phyloP scores from a whole-genome alignment of 2,113 vertebrate species.

The Nibea coibor region DNA sequence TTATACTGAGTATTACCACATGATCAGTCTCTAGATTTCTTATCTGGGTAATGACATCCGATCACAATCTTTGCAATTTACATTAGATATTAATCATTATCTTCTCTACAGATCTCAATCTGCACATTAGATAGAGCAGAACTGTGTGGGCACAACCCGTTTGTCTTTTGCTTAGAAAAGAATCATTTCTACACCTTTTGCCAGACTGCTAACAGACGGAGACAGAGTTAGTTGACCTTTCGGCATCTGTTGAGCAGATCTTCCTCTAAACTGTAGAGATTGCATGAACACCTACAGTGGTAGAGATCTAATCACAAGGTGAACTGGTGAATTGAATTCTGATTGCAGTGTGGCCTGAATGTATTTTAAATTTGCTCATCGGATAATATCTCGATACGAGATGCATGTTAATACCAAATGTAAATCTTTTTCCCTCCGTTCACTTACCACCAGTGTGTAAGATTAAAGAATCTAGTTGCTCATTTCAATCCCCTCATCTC shows the following conservation, averaged over 20 bases:
- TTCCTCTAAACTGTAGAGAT: background rate
- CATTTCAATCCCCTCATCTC: too few species aligned
- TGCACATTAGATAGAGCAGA: background rate
- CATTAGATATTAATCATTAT: background rate
- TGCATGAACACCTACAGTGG: background rate
- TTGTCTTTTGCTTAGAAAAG: background rate
- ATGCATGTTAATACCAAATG: background rate
- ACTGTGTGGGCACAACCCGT: background rate
- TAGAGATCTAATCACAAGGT: too few species aligned
- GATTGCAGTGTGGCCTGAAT: too few species aligned
- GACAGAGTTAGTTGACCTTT: slow-evolving; percentile 2
- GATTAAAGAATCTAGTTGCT: too few species aligned
- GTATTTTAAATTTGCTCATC: too few species aligned
- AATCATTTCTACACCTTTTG: background rate
- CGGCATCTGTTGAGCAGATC: background rate
- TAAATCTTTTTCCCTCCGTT: background rate
- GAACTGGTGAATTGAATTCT: too few species aligned
- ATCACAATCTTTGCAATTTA: background rate
- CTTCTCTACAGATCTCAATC: background rate
- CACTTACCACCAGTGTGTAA: background rate
- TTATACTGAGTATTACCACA: background rate
- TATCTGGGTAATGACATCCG: background rate
- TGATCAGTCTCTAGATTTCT: background rate
- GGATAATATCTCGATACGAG: background rate
- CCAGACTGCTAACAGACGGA: background rate